Base-by-base conservation (phyloP, 2,888 invertebrate genomes). In the Eupithecia centaureata region DNA sequence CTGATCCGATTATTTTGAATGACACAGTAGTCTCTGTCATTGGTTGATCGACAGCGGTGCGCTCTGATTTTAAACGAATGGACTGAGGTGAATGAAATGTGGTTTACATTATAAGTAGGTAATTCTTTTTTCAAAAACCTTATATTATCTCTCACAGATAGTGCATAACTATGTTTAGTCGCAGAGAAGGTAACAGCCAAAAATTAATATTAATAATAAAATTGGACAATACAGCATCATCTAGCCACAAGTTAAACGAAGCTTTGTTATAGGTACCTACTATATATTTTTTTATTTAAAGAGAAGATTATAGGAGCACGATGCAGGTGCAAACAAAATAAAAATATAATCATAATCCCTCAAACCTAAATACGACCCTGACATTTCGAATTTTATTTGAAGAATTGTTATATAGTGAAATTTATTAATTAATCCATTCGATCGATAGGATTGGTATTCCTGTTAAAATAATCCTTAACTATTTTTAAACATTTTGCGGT, bases 1-100 rank as follows among this genome's bases (percentile, higher is more conserved):
- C 62, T 74, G 63, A 74, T 68, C 70, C 59, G 72, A 70, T 72
- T 70, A 42, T 25, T 56, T 59, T 65, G 33, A 52, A 15, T 52
- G 52, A 27, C 52, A 52, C 67, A 52, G 60, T 64, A 52, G 65
- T 63, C 62, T 65, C 61, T 47, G 63, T 70, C 7, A 52, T 52
- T 52, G 52, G 27, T 27, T 15, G 27, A n/a, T n/a, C n/a, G n/a
- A 51, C 15, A 27, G 15, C 52, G 27, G 18, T 5, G 15, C 27
- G 2, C 27, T 15, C 15, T 5, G 27, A 18, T 52, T 27, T 27
- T 52, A 51, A 25, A 25, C 22, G 25, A 25, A 25, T 51, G 51
- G 51, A 51, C 51, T 51, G 10, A 47, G 47, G 47, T 22, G 12
- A 22, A 22, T 47, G 13, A 51, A 51, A 25, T 12, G 5, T 22